Conservation (phyloP, 1,140 invertebrate genomes). For the Caenorhabditis inopinata region DNA sequence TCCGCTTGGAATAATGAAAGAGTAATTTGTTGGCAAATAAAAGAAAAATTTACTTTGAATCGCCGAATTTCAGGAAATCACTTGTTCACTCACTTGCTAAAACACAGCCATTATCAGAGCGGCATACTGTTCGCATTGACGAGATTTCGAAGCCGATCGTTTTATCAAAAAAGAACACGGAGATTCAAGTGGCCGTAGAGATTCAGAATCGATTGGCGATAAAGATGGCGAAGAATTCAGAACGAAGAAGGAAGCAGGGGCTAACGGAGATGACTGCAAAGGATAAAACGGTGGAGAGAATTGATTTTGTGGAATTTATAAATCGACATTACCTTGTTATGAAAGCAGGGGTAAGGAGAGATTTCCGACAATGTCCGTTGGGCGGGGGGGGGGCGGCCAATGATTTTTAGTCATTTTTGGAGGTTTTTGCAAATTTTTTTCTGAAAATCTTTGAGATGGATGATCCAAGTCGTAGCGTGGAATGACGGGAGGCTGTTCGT, state of each 20-base stretch:
- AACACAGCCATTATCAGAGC: not conserved
- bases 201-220: not conserved
- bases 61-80: not conserved
- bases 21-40: not conserved
- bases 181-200: not conserved
- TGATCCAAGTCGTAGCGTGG: no score
- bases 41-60: not conserved
- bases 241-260: not conserved
- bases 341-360: not conserved
- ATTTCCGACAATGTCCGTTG: no score
- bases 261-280: not conserved
- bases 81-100: not conserved
- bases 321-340: not conserved
- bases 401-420: no score
- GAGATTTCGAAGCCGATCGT: not conserved
- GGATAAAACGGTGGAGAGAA: not conserved
- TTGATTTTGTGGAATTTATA: not conserved
- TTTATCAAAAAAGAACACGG: not conserved
- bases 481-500: no score
- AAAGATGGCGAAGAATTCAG: not conserved
- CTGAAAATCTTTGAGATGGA: no score
- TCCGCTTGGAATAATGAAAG: constrained; percentile 6
- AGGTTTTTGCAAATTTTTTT: no score
- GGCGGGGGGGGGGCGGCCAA: no score
- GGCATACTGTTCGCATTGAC: not conserved